A percentile compares a stretch with the other conserved stretches of the same genome.
phyloP scores from a whole-genome alignment of 2,113 vertebrate species.

The Muntiacus muntjak region DNA sequence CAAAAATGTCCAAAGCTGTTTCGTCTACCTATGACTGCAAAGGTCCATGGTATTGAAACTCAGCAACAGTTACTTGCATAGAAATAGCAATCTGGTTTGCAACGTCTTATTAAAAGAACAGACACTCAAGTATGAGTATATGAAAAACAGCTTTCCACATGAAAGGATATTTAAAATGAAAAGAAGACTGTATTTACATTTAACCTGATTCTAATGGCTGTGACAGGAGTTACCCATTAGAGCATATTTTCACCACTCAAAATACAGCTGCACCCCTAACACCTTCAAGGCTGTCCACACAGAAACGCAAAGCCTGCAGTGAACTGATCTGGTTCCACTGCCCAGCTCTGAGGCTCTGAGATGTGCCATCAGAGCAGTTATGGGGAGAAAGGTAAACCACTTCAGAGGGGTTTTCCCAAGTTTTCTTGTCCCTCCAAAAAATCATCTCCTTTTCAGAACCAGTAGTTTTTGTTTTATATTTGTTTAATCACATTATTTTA shows the following conservation, averaged over 20 bases:
- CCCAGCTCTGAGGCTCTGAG: neutral
- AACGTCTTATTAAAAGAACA: neutral
- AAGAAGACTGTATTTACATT: neutral
- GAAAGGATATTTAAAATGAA: neutral
- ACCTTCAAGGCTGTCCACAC: neutral
- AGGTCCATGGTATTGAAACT: too few species aligned
- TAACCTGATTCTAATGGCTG: neutral
- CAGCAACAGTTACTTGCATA: neutral
- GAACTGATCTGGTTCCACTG: too few species aligned
- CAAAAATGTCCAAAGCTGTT: neutral
- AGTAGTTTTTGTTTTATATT: neutral
- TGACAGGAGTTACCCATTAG: neutral
- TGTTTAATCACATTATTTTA: neutral
- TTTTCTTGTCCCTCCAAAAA: neutral
- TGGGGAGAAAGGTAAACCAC: neutral
- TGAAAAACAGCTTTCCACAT: neutral
- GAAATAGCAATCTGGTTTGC: neutral
- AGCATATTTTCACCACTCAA: neutral
- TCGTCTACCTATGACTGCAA: neutral
- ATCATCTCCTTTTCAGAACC: neutral
- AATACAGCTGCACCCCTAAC: rapidly evolving
- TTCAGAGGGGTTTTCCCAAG: neutral
- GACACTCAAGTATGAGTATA: neutral
- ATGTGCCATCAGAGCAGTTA: neutral
- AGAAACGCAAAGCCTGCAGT: neutral